Conservation (phyloP, 2,888 invertebrate species). For the Melinaea menophilus region DNA sequence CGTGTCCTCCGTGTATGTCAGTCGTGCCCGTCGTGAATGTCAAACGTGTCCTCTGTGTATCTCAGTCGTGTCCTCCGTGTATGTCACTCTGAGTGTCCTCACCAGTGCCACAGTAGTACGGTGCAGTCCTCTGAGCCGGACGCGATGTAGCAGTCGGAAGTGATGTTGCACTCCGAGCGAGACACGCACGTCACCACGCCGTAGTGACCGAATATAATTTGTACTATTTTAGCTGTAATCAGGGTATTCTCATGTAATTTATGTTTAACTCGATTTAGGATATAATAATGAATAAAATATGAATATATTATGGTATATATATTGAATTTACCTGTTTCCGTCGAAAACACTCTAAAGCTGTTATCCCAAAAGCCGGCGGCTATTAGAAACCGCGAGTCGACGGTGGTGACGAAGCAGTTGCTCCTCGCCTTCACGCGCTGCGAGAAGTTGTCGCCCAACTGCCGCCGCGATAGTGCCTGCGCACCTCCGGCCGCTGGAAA, state of each 20-base stretch:
- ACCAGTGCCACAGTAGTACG: constrained; percentile 99
- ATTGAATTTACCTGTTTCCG: constrained; percentile 87
- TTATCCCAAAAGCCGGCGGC: constrained; percentile 99
- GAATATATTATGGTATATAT: neutral
- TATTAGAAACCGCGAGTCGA: constrained; percentile 97
- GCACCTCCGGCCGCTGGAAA: constrained; percentile 85
- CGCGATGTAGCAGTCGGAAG: constrained; percentile 99
- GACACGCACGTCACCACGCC: constrained; percentile 99
- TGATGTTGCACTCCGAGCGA: constrained; percentile 98
- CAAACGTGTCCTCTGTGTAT: no score
- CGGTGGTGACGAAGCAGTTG: constrained; percentile 98
- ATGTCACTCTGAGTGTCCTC: constrained; percentile 40
- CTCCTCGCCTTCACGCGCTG: constrained; percentile 95
- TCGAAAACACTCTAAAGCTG: constrained; percentile 97
- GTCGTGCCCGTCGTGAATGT: no score
- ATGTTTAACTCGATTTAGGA: no score
- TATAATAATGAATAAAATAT: no score
- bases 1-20: no score
- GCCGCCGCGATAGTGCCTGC: constrained; percentile 87
- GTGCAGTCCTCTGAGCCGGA: constrained; percentile 99
- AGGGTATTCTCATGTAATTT: neutral
- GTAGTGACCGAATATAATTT: constrained; percentile 99
- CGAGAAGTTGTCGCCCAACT: constrained; percentile 98
- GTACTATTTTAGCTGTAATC: constrained; percentile 93
- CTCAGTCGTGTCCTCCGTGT: no score